Evolutionary conservation across 2,888 invertebrate species (phyloP), one percentile per base, ranked within the genome.

Genomic region (Trissoscelio sp.): DNA sequence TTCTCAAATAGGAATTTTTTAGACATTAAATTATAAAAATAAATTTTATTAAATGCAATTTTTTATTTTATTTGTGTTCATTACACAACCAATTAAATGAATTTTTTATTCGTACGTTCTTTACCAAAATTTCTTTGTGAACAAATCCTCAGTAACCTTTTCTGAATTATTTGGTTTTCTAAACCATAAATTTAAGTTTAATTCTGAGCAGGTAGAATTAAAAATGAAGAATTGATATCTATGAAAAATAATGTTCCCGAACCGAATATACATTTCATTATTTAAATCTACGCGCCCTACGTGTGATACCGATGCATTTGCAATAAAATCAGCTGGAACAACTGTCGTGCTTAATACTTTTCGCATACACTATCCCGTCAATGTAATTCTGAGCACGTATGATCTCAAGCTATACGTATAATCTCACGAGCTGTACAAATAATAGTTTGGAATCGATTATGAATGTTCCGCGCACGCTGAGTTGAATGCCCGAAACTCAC

Each of bases 381-480:
- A 77, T 70, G 72, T 77, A 77, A 81, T 81, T 73, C 78, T 55
- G 62, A 51, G 72, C 81, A 77, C 81, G 73, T 81, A 81, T 81
- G 74, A 81, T 77, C 74, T 74, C 78, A 74, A 78, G 64, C 69
- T 70, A 67, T 72, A 64, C 48, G 51, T 77, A 78, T 81, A 69
- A 81, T 73, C 69, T 69, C 73, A 58, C 78, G 51, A 60, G 60
- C 78, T 78, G 72, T 73, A 78, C 81, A 81, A 78, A 81, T 81
- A 78, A 81, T 81, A 77, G 75, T 81, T 72, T 46, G 53, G 39
- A 77, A 81, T 81, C 51, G 66, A 81, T 75, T 77, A 81, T 77
- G 75, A 72, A 77, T 51, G 70, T 81, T 58, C 16, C 18, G 5
- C n/a, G n/a, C n/a, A n/a, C 46, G 39, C 7, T 9, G 24, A 24